Evolutionary conservation across 2,113 vertebrate species (phyloP).

Genomic region (Varanus salvator): DNA sequence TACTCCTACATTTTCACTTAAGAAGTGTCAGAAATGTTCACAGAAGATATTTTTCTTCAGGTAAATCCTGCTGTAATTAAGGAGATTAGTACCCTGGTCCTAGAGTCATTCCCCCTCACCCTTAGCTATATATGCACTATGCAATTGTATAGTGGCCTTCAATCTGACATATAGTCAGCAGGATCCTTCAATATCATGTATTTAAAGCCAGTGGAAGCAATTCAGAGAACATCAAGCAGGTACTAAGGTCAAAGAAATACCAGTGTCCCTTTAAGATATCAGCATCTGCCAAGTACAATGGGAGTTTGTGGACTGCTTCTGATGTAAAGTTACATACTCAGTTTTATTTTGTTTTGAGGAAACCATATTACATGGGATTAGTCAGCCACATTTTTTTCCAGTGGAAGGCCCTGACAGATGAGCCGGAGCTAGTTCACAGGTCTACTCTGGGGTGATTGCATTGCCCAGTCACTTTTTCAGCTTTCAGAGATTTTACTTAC

Average conservation of each 20-base stretch:
- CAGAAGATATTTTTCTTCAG: background rate
- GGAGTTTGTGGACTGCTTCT: background rate
- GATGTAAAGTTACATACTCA: background rate
- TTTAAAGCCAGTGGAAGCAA: background rate
- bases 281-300: background rate
- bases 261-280: background rate
- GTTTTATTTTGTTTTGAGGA: background rate
- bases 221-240: background rate
- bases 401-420: background rate
- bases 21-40: background rate
- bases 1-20: background rate
- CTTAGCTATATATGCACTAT: background rate
- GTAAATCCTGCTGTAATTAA: background rate
- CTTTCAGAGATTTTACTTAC: background rate
- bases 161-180: background rate
- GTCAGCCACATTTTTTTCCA: background rate
- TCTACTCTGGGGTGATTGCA: background rate
- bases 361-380: background rate
- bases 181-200: background rate
- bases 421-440: background rate
- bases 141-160: too few species aligned
- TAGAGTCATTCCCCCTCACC: background rate
- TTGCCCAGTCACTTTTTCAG: background rate
- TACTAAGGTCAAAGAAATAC: background rate
- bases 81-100: background rate